Percentiles rank a stretch among this genome's conserved stretches.
Evolutionary conservation across 2,888 invertebrate genomes (phyloP).

Genomic region (Brachypterus glaber): DNA sequence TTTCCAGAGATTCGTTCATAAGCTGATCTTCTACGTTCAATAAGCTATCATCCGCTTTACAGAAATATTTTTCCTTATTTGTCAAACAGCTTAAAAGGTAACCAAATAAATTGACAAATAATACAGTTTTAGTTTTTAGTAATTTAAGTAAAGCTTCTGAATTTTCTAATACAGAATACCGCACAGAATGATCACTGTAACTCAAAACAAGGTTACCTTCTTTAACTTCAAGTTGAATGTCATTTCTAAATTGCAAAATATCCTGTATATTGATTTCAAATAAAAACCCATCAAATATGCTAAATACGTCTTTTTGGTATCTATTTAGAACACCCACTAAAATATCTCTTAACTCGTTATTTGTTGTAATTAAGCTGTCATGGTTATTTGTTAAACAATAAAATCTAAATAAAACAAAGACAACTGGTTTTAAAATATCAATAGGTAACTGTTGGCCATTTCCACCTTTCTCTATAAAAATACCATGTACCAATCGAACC

Average conservation of each 20-base stretch:
- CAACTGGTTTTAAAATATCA: constrained; percentile 37
- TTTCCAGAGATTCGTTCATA: constrained; percentile 29
- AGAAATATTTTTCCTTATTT: constrained; percentile 30
- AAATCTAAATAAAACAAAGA: constrained; percentile 42
- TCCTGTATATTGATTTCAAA: constrained; percentile 28
- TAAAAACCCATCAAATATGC: constrained; percentile 33
- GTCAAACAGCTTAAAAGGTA: constrained; percentile 37
- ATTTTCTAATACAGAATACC: constrained; percentile 27
- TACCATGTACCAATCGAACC: constrained; percentile 27
- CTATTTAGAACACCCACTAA: constrained; percentile 24
- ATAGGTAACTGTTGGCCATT: constrained; percentile 32
- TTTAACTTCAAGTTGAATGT: constrained; percentile 27
- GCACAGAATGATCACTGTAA: constrained; percentile 18
- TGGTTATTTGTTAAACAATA: constrained; percentile 35
- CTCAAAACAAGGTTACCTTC: constrained; percentile 22
- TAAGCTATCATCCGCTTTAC: constrained; percentile 32
- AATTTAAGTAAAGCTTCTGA: constrained; percentile 35
- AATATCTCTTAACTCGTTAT: constrained; percentile 31
- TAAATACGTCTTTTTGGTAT: constrained; percentile 21
- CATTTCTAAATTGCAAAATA: constrained; percentile 26
- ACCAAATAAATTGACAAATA: constrained; percentile 36
- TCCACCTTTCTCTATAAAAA: constrained; percentile 27
- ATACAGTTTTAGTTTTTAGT: constrained; percentile 25
- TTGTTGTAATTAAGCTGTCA: constrained; percentile 27
- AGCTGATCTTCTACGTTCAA: constrained; percentile 39